Conservation (phyloP, 2,797 vertebrate genomes). For the Stomatorhinus walkeri region DNA sequence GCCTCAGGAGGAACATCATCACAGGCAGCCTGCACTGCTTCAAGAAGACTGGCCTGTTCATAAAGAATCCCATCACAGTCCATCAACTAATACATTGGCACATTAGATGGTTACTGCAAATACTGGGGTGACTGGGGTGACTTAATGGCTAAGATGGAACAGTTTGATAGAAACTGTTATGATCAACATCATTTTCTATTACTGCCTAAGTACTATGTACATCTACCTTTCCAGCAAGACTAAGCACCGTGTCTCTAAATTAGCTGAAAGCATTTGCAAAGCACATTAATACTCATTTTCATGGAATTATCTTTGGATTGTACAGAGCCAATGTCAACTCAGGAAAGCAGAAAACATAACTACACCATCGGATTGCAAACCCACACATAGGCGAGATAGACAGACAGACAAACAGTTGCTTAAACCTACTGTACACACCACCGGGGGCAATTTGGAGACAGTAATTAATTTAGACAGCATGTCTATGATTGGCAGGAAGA, state of each 20-base stretch:
- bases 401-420: not conserved
- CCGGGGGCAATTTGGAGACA: not conserved
- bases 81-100: not conserved
- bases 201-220: not conserved
- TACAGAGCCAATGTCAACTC: not conserved
- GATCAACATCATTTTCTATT: not conserved
- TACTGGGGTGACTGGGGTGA: not conserved
- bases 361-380: not conserved
- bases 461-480: not conserved
- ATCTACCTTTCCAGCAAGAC: not conserved
- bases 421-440: not conserved
- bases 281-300: not conserved
- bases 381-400: not conserved
- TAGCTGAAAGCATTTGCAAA: not conserved
- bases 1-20: not conserved
- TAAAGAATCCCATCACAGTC: not conserved
- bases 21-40: not conserved
- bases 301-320: not conserved
- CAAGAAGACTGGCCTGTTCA: not conserved
- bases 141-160: not conserved
- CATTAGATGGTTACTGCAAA: not conserved
- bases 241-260: not conserved
- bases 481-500: conserved; percentile 5
- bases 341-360: not conserved
- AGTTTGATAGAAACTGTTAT: not conserved